phyloP scores from a whole-genome alignment of 2,797 vertebrate genomes.

The Sciurus carolinensis region DNA sequence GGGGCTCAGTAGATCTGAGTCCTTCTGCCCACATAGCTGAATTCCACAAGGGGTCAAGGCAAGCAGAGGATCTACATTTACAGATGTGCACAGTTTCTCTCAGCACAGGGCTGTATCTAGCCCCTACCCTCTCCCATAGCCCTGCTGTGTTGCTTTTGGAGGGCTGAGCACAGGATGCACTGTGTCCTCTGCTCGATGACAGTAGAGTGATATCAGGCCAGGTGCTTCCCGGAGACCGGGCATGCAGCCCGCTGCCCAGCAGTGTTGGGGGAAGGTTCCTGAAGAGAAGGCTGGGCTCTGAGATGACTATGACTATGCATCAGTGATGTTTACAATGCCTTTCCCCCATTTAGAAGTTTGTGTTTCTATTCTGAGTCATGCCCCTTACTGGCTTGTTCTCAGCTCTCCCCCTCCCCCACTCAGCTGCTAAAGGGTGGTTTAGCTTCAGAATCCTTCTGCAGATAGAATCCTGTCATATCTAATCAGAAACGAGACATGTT shows the following conservation, averaged over 20 bases:
- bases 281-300: slow-evolving; percentile 55
- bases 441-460: neutral
- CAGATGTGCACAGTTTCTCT: neutral
- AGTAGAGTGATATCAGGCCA: slow-evolving; percentile 80
- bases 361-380: neutral
- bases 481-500: neutral
- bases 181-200: slow-evolving; percentile 59
- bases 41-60: neutral
- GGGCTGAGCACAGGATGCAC: slow-evolving; percentile 82
- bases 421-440: neutral
- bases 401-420: slow-evolving; percentile 27
- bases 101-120: too few species aligned
- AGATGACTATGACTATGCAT: slow-evolving; percentile 64
- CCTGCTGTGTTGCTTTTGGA: slow-evolving; percentile 79
- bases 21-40: neutral
- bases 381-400: slow-evolving; percentile 15
- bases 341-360: slow-evolving; percentile 66
- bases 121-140: neutral
- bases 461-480: neutral
- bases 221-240: slow-evolving; percentile 89
- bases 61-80: neutral
- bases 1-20: too few species aligned
- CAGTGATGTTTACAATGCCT: slow-evolving; percentile 63
- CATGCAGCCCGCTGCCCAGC: slow-evolving; percentile 59
- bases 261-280: slow-evolving; percentile 43